Evolutionary conservation across 2,113 vertebrate genomes (phyloP), one percentile per base, ranked within the genome.

Genomic region (Caloenas nicobarica): DNA sequence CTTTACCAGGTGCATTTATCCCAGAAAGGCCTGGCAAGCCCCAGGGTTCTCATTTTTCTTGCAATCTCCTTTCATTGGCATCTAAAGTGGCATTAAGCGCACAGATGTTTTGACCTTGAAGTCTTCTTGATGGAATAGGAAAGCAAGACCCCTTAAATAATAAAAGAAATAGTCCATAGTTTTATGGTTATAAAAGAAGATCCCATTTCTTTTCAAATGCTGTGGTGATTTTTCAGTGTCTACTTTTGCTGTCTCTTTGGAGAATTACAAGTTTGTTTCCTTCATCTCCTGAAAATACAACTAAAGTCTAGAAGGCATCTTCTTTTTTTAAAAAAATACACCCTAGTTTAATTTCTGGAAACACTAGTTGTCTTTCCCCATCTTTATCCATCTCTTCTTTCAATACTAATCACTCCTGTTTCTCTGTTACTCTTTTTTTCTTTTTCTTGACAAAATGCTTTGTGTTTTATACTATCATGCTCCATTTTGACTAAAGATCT

Each of bases 1-100:
- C 79, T 91, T 86, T 87, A 81, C 82, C 57, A 89, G 74, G 84
- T 93, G 77, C 44, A 61, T 81, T 86, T 94, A 86, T 95, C 50
- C 94, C 51, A 72, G 85, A 89, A 95, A 71, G 81, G 36, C 71
- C 93, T 95, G 85, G 80, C 82, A 91, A 87, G 94, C 84, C 87
- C 53, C 81, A 93, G 81, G 87, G 71, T 93, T 95, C 91, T 91
- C 89, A 91, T 95, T 94, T 97, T 92, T 96, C 92, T 94, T 95
- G 66, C 91, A 85, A 93, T 91, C 90, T 94, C 79, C 95, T 87
- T 96, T 95, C 85, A 91, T 73, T 94, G 91, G 76, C 86, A 95
- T 81, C 86, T 93, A 77, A 97, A 91, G 74, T 82, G 74, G 78
- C 70, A 60, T 92, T 93, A 93, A 81, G 88, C 57, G 56, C 64